These are phyloP conservation scores for Noctua pronuba DNA, from an alignment of 2,888 invertebrate species.

Conservation along the genomic window DNA sequence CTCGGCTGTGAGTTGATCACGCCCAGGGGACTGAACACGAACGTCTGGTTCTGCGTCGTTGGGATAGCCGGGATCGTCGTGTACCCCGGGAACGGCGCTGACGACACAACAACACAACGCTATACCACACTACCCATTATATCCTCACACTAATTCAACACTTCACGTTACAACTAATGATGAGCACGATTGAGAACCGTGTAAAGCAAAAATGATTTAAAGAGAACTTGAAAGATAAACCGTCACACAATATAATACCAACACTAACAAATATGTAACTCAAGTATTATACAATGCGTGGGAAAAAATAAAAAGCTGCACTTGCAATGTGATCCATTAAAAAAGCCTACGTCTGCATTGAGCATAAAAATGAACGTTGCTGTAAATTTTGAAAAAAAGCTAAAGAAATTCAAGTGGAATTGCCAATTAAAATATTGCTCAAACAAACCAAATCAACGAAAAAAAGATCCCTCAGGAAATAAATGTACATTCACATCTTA, in stretches of 20 bases:
- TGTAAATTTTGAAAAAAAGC: constrained; percentile 58
- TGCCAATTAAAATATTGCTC: constrained; percentile 71
- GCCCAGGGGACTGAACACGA: constrained; percentile 93
- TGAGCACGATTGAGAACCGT: constrained; percentile 10
- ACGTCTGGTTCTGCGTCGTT: constrained; percentile 94
- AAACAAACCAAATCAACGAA: constrained; percentile 68
- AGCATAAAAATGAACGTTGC: constrained; percentile 48
- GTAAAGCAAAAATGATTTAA: constrained; percentile 20
- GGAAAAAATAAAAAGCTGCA: constrained; percentile 75
- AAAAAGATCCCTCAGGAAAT: constrained; percentile 65
- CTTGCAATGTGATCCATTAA: constrained; percentile 67
- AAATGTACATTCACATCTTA: constrained; percentile 79
- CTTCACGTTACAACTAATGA: constrained; percentile 42
- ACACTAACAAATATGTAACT: constrained; percentile 51
- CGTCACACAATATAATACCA: constrained; percentile 27
- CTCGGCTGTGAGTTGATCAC: constrained; percentile 93
- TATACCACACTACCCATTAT: neutral
- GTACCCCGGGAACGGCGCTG: constrained; percentile 93
- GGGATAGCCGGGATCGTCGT: constrained; percentile 94
- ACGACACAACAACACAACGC: constrained; percentile 28
- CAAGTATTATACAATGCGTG: constrained; percentile 63
- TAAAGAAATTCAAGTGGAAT: constrained; percentile 48
- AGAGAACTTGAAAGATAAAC: constrained; percentile 22
- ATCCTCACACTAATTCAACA: constrained; percentile 16
- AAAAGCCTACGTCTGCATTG: constrained; percentile 60